Base-by-base conservation (phyloP, 2,888 invertebrate species). In the Microctonus brassicae region DNA sequence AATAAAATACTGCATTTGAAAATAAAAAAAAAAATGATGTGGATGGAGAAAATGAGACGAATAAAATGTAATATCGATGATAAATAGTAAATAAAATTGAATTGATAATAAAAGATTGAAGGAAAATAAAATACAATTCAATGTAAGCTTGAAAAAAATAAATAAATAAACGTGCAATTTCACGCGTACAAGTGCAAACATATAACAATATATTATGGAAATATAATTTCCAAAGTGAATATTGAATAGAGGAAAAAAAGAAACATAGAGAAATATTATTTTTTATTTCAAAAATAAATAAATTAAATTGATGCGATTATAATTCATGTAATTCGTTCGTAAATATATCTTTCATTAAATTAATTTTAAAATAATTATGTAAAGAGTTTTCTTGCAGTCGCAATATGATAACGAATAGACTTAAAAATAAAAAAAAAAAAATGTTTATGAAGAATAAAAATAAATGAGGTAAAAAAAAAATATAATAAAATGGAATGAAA, bases 401-500 rank as follows among this genome's bases (percentile, higher is more conserved):
- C 22, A 55, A 26, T n/a, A 22, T 10, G 10, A 53, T 22, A n/a
- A n/a, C 13, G 11, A 13, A n/a, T n/a, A 39, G 13, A 39, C 39
- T 17, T 47, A 34, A 36, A 17, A 62, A 63, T 17, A 10, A 17
- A 26, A 17, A 52, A 63, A 2, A 26, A 67, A 24, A 42, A 60
- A 53, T 13, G 9, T 10, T 11, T 65, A 24, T 39, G 22, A 68
- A 57, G 60, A 63, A 34, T 57, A 64, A 39, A 55, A 33, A 17
- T 65, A 26, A 69, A 68, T 57, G 61, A 64, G 36, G 53, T 69
- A 60, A 47, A 20, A 61, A 20, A 61, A 13, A n/a, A 55, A 58
- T n/a, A 58, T 65, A 39, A 69, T 55, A 58, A 58, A 76, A 76
- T 71, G 79, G 80, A 77, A 75, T n/a, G 79, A 81, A 82, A 82